Percentiles rank a stretch among this genome's conserved stretches.
Conservation (phyloP, 2,888 invertebrate genomes). For the Caenorhabditis sinica region DNA sequence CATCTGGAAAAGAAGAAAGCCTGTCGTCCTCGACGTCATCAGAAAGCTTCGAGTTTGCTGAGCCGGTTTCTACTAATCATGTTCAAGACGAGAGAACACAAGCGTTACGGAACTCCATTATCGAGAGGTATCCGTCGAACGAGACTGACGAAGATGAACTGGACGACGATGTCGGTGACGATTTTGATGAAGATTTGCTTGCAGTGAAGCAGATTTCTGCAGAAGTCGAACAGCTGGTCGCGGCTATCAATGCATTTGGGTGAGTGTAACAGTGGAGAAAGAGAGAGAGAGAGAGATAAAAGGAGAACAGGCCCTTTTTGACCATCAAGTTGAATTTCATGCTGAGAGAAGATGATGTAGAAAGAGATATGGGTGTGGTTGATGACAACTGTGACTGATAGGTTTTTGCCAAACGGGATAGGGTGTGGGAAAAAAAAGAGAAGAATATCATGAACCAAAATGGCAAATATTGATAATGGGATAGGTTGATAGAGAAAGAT, state of each 20-base stretch:
- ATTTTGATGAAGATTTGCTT: slow-evolving; percentile 45
- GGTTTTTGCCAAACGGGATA: slow-evolving; percentile 30
- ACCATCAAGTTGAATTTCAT: slow-evolving; percentile 35
- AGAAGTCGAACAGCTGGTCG: slow-evolving; percentile 67
- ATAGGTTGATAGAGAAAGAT: slow-evolving; percentile 6
- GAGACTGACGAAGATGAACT: slow-evolving; percentile 53
- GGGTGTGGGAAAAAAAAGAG: slow-evolving; percentile 11
- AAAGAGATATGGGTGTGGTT: slow-evolving; percentile 52
- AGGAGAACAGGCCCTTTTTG: slow-evolving; percentile 20
- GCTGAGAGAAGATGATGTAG: slow-evolving; percentile 4
- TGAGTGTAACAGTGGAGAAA: slow-evolving; percentile 52
- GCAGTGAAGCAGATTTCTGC: slow-evolving; percentile 61
- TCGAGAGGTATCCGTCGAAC: slow-evolving; percentile 53
- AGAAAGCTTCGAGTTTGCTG: slow-evolving; percentile 59
- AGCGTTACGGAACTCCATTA: slow-evolving; percentile 50
- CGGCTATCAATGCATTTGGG: slow-evolving; percentile 65
- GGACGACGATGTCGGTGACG: slow-evolving; percentile 26
- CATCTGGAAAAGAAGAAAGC: slow-evolving; percentile 59
- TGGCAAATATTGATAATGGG: slow-evolving; percentile 56
- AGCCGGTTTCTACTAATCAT: slow-evolving; percentile 22
- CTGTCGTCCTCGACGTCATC: slow-evolving; percentile 54
- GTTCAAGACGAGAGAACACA: slow-evolving; percentile 33
- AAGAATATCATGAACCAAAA: slow-evolving; percentile 54
- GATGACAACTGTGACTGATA: slow-evolving; percentile 63
- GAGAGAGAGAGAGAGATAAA: not conserved